Percentiles rank a stretch among this genome's conserved stretches.
Evolutionary conservation across 2,797 vertebrate species (phyloP).

Genomic region (Kryptolebias ocellatus): DNA sequence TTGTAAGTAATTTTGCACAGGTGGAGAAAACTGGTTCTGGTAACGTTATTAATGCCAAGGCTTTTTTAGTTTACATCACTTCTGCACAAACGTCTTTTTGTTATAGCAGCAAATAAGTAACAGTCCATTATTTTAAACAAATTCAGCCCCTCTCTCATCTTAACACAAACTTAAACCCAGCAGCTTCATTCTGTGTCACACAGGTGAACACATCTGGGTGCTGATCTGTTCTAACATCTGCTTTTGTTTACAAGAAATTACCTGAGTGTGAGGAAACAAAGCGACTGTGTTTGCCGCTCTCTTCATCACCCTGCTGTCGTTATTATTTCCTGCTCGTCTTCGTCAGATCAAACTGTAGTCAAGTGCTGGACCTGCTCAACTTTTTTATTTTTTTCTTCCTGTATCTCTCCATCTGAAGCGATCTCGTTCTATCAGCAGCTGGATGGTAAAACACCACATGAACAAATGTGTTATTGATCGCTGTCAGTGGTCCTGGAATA

Average conservation of each 20-base stretch:
- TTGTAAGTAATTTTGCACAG: no score
- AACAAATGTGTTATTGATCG: slow-evolving; percentile 63
- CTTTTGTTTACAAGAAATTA: slow-evolving; percentile 55
- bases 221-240: slow-evolving; percentile 53
- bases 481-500: slow-evolving; percentile 56
- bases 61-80: no score
- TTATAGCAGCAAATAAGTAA: no score
- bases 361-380: slow-evolving; percentile 44
- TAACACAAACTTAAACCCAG: neutral
- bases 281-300: slow-evolving; percentile 36
- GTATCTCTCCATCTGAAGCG: slow-evolving; percentile 25
- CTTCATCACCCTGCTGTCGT: slow-evolving; percentile 36
- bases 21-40: no score
- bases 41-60: no score
- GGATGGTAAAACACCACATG: slow-evolving; percentile 13
- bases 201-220: slow-evolving; percentile 22
- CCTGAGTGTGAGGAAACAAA: slow-evolving; percentile 43
- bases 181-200: slow-evolving; percentile 23
- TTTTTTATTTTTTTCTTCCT: slow-evolving; percentile 15
- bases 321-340: slow-evolving; percentile 17
- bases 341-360: slow-evolving; percentile 40
- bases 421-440: slow-evolving; percentile 16
- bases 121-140: no score
- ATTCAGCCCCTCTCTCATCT: no score
- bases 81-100: no score